These are phyloP conservation scores for Metalampra italica DNA, from an alignment of 2,888 invertebrate genomes.

Conservation along the genomic window DNA sequence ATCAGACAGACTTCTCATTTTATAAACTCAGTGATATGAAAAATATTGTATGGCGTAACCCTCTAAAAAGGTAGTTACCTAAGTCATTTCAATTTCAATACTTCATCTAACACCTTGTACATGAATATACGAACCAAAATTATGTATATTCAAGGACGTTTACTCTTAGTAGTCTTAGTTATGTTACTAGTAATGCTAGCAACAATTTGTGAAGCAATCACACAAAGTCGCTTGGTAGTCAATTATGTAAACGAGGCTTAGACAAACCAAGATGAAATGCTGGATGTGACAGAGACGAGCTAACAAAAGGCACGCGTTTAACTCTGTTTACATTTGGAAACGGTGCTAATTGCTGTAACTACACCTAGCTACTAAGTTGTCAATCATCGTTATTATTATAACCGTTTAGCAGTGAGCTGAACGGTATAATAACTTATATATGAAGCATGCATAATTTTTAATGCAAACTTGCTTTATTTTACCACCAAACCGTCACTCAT, in stretches of 20 bases:
- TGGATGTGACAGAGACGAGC: not conserved
- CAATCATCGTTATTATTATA: slow-evolving; percentile 33
- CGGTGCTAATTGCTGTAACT: slow-evolving; percentile 16
- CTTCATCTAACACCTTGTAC: no score
- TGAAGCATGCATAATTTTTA: no score
- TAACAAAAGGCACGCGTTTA: not conserved
- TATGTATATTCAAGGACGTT: not conserved
- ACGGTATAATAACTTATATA: not conserved
- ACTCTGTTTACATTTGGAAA: not conserved
- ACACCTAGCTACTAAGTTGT: slow-evolving; percentile 18
- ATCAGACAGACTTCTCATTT: no score
- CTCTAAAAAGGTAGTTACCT: no score
- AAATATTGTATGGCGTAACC: no score
- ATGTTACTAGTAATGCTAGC: no score
- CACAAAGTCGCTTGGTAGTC: not conserved
- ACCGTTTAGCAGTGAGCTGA: slow-evolving; percentile 6
- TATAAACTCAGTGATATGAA: no score
- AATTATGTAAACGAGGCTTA: not conserved
- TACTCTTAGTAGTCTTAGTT: not conserved
- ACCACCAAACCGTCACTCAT: no score
- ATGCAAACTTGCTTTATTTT: no score
- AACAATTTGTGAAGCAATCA: no score
- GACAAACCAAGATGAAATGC: not conserved
- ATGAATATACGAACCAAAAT: no score
- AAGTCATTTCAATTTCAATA: no score